phyloP scores from a whole-genome alignment of 2,113 vertebrate species.

The Megalops atlanticus region DNA sequence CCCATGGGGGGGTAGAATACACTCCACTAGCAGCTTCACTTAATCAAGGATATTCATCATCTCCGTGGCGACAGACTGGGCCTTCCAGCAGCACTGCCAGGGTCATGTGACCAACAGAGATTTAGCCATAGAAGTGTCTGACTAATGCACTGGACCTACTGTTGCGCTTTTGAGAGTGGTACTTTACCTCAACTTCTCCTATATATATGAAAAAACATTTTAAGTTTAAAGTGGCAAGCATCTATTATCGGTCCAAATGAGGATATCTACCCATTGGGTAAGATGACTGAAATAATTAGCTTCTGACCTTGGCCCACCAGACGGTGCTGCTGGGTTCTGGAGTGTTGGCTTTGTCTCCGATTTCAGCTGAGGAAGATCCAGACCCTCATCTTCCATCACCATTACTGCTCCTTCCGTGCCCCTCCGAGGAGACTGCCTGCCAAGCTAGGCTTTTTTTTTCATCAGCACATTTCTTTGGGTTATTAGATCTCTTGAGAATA shows the following conservation, averaged over 20 bases:
- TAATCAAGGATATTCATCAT: conserved; percentile 10
- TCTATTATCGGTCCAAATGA: too few relatives aligned
- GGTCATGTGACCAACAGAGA: background rate
- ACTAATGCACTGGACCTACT: background rate
- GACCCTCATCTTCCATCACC: background rate
- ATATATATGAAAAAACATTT: background rate
- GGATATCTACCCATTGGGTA: background rate
- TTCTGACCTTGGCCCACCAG: background rate
- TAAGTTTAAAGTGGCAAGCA: background rate
- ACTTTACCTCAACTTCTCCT: background rate
- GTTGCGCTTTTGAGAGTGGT: background rate
- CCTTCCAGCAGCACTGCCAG: background rate
- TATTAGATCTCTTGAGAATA: background rate
- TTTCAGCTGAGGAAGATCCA: background rate
- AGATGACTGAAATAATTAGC: background rate
- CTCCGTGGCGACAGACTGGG: conserved; percentile 3
- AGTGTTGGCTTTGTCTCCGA: background rate
- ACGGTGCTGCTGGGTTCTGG: background rate
- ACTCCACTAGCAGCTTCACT: background rate
- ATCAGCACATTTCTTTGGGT: background rate
- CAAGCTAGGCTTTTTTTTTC: background rate
- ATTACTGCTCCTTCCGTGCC: background rate
- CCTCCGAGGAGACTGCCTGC: background rate
- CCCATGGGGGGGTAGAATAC: background rate
- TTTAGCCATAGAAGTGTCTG: background rate